Conservation (phyloP, 2,113 vertebrate species). For the Sapajus apella region DNA sequence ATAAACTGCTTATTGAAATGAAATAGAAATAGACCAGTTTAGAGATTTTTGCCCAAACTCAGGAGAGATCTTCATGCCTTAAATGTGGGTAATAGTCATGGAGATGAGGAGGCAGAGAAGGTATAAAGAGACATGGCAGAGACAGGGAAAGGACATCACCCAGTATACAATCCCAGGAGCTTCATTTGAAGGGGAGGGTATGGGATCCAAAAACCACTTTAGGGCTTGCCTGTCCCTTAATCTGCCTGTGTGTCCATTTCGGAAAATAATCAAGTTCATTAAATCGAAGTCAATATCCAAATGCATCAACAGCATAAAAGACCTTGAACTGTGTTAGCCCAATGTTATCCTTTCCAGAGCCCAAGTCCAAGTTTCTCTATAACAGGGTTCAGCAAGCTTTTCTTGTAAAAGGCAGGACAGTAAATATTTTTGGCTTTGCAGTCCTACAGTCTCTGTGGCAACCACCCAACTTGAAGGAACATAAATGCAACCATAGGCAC, state of each 20-base stretch:
- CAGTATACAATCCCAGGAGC: not conserved
- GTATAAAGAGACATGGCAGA: not conserved
- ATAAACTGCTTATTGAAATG: not conserved
- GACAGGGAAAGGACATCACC: not conserved
- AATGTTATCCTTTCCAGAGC: not conserved
- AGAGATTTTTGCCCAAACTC: not conserved
- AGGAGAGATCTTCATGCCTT: not conserved
- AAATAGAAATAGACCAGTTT: not conserved
- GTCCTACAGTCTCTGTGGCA: not conserved
- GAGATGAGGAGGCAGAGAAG: not conserved
- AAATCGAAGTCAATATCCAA: not conserved
- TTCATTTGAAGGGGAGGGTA: not conserved
- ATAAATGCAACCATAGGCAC: not conserved
- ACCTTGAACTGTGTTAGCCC: not conserved
- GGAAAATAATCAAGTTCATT: not conserved
- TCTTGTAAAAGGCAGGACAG: not conserved
- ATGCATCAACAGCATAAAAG: not conserved
- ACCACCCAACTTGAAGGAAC: not conserved
- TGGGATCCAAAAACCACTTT: not conserved
- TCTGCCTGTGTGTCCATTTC: not conserved
- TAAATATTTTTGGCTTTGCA: not conserved
- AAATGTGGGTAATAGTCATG: not conserved
- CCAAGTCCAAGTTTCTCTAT: not conserved
- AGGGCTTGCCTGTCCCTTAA: not conserved
- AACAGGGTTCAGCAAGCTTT: not conserved